phyloP scores from a whole-genome alignment of 2,888 invertebrate species.

The Meghimatium bilineatum region DNA sequence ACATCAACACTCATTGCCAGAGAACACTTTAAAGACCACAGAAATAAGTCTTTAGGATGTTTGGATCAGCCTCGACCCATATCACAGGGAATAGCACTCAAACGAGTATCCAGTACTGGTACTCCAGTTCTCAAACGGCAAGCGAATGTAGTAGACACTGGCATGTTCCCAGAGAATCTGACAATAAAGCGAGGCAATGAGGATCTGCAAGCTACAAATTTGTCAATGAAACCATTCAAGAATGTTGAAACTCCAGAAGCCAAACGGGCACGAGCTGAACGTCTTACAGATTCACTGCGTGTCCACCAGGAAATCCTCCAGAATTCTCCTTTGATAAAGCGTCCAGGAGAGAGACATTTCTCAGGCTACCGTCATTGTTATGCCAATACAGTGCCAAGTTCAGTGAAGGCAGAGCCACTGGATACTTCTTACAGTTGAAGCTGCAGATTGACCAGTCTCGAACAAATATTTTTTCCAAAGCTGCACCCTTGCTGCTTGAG shows the following conservation, averaged over 20 bases:
- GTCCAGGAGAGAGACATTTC: constrained; percentile 51
- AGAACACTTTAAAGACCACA: constrained; percentile 44
- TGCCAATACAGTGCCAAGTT: constrained; percentile 43
- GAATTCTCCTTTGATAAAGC: constrained; percentile 53
- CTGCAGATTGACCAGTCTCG: not conserved
- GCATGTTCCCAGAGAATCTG: constrained; percentile 46
- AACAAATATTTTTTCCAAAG: constrained; percentile 32
- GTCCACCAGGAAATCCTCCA: constrained; percentile 53
- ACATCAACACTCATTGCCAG: constrained; percentile 29
- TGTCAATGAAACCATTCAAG: constrained; percentile 42
- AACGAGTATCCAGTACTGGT: constrained; percentile 51
- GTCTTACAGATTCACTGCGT: constrained; percentile 50
- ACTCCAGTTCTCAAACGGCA: constrained; percentile 52
- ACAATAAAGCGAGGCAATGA: constrained; percentile 35
- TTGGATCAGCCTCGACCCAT: constrained; percentile 31
- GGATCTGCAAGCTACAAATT: constrained; percentile 41
- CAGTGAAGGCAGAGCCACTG: constrained; percentile 50
- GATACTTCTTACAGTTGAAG: constrained; percentile 50
- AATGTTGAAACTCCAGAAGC: constrained; percentile 49
- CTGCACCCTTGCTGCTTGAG: constrained; percentile 47
- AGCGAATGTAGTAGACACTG: constrained; percentile 44
- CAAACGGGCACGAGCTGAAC: constrained; percentile 48
- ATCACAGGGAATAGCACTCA: constrained; percentile 33
- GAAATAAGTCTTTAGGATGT: constrained; percentile 45
- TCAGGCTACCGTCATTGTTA: constrained; percentile 53